Conservation (phyloP, 2,888 invertebrate species). For the Pteria penguin region DNA sequence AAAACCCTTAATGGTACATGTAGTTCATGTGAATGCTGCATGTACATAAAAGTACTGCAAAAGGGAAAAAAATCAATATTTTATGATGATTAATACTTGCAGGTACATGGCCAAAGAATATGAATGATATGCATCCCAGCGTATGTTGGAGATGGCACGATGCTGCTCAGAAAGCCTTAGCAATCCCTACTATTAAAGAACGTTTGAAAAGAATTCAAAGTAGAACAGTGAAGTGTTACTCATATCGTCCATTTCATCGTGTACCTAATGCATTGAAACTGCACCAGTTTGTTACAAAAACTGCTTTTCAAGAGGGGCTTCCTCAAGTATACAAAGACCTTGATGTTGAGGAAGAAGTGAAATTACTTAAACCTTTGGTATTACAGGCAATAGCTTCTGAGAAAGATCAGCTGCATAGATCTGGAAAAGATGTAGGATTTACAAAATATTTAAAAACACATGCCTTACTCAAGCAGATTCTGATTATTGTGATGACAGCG, state of each 20-base stretch:
- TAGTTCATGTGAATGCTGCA: too few species aligned
- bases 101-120: background rate
- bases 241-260: background rate
- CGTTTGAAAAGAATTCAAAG: constrained; percentile 61
- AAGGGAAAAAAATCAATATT: too few species aligned
- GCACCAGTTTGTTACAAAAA: constrained; percentile 89
- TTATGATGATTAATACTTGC: too few species aligned
- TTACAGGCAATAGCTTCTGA: background rate
- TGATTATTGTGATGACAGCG: constrained; percentile 6
- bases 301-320: constrained; percentile 85
- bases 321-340: constrained; percentile 83
- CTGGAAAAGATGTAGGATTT: background rate
- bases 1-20: too few species aligned
- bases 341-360: constrained; percentile 74
- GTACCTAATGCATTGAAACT: constrained; percentile 24
- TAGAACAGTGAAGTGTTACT: constrained; percentile 7
- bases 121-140: constrained; percentile 63
- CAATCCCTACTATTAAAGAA: constrained; percentile 52
- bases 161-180: constrained; percentile 48
- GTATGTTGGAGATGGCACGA: constrained; percentile 72
- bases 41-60: too few species aligned
- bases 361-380: background rate
- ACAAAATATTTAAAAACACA: background rate
- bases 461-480: constrained; percentile 14
- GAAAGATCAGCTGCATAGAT: background rate